These are phyloP conservation scores for Drosophila nr. perissopoda DNA, from an alignment of 2,888 invertebrate species.

Conservation along the genomic window DNA sequence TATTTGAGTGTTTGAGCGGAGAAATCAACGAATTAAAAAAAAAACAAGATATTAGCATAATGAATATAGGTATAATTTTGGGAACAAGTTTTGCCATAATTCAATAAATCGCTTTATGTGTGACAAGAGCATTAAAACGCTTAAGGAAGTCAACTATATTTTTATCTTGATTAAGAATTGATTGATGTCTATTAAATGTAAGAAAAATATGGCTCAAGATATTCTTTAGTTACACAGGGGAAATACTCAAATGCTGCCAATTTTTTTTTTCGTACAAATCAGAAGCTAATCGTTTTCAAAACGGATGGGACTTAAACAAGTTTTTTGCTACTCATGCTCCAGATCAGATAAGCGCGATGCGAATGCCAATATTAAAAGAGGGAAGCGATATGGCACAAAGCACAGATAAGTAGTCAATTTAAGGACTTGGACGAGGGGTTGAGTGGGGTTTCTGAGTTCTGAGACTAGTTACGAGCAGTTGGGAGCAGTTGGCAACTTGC, in stretches of 20 bases:
- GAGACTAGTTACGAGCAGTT: slow-evolving; percentile 10
- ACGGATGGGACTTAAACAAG: slow-evolving; percentile 7
- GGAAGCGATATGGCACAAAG: slow-evolving; percentile 16
- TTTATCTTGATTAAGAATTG: neutral
- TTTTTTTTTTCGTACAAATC: neutral
- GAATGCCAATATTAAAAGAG: slow-evolving; percentile 42
- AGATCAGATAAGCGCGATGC: slow-evolving; percentile 33
- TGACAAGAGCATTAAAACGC: neutral
- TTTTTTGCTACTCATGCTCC: neutral
- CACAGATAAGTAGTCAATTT: slow-evolving; percentile 16
- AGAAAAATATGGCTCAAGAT: neutral
- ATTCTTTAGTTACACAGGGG: neutral
- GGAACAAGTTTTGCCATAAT: neutral
- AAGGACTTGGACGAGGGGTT: neutral
- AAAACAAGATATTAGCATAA: neutral
- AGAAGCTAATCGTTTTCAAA: slow-evolving; percentile 2
- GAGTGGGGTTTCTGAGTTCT: neutral
- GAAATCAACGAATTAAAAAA: neutral
- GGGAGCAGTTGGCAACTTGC: slow-evolving; percentile 23
- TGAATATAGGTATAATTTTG: neutral
- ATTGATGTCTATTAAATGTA: neutral
- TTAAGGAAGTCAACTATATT: neutral
- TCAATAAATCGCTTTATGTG: neutral
- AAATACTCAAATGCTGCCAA: neutral
- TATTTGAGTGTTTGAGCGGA: neutral